Evolutionary conservation across 2,888 invertebrate genomes (phyloP), one percentile per base, ranked within the genome.

Genomic region (Tipula vernalis): DNA sequence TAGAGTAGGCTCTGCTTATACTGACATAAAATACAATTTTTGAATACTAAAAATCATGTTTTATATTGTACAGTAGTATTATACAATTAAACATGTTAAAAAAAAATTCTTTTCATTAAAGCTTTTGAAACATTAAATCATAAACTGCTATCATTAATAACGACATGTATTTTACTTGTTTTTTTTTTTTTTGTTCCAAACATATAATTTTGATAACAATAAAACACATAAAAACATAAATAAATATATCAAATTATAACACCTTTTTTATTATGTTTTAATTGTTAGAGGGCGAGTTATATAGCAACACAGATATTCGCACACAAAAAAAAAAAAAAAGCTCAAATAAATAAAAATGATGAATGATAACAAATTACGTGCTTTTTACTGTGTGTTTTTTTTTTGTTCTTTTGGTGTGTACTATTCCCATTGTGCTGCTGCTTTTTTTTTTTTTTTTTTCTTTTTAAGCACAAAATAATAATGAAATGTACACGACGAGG

Each of bases 241-340:
- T 71, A 71, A 71, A 71, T 71, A 71, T 71, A 71, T 71, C 71
- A 71, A 71, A 71, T 71, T 71, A 71, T 71, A 71, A 71, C 71
- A 71, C 71, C 71, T 71, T 71, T 71, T 71, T 71, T 71, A 71
- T 71, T 71, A 71, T 71, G 71, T 71, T 71, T 71, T 71, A 71
- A 71, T 71, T 71, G 71, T 71, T 71, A 28, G 71, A 71, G 71
- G 8, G 71, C 28, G 71, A 10, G 5, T 6, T 71, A 28, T 28
- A 71, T 28, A 28, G 28, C 10, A 71, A 28, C 18, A 71, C 71
- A 28, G 18, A 6, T 28, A 28, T 28, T 28, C n/a, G 15, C 15
- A 57, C 15, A 57, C 15, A 57, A 3, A 57, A 6, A 57, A 51
- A 15, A n/a, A 15, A 51, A 57, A 71, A 71, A 71, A 71, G 71